Conservation (phyloP, 2,113 vertebrate species). For the Mastomys coucha region DNA sequence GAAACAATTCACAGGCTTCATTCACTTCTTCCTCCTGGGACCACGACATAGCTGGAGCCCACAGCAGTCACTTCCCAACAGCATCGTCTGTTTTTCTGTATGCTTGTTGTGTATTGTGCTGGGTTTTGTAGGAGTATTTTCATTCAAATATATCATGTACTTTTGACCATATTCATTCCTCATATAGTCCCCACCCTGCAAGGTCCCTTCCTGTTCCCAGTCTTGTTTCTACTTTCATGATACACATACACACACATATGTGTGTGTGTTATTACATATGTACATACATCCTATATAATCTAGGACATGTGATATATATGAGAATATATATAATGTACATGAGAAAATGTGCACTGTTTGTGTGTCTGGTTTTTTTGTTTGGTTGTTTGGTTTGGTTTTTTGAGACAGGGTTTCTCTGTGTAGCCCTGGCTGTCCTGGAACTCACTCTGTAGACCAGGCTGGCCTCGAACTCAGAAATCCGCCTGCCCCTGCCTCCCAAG, state of each 20-base stretch:
- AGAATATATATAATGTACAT: background rate
- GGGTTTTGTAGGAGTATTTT: background rate
- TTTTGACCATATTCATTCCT: background rate
- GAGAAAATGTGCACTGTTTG: background rate
- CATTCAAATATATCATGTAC: background rate
- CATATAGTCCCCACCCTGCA: no score
- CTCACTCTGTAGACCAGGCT: no score
- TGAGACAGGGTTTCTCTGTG: no score
- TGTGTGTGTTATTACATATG: background rate
- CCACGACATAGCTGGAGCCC: background rate
- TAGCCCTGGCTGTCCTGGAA: no score
- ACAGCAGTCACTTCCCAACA: background rate
- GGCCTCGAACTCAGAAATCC: no score
- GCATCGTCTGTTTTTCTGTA: background rate
- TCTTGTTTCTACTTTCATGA: no score
- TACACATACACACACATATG: no score
- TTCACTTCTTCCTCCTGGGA: slow-evolving; percentile 33
- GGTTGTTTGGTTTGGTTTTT: no score
- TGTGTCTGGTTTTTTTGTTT: no score
- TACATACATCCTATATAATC: background rate
- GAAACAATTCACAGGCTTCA: background rate
- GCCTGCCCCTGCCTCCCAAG: no score
- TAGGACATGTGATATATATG: background rate
- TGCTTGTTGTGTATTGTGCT: no score
- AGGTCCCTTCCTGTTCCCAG: background rate